Conservation (phyloP, 2,888 invertebrate species). For the Sarcophaga carnaria region DNA sequence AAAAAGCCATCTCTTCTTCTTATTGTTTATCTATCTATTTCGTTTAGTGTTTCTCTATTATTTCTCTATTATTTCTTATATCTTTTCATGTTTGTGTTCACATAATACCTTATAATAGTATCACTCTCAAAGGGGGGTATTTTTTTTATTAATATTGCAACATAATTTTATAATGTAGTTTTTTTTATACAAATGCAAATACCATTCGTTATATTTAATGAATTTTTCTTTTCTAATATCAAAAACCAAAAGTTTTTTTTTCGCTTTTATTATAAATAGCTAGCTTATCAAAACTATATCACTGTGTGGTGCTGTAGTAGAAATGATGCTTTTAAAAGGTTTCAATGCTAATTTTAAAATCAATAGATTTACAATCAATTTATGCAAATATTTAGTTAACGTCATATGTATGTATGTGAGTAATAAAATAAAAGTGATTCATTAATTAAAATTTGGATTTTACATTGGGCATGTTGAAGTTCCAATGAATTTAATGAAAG, state of each 20-base stretch:
- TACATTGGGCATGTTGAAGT: neutral
- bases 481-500: neutral
- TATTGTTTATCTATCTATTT: constrained; percentile 11
- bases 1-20: constrained; percentile 53
- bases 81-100: constrained; percentile 52
- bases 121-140: neutral
- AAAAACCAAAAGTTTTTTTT: no score
- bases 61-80: constrained; percentile 40
- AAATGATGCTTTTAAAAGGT: no score
- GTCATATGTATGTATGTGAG: neutral
- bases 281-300: no score
- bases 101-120: constrained; percentile 60
- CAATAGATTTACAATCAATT: neutral
- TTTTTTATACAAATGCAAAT: no score
- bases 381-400: neutral
- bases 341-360: neutral
- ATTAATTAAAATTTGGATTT: neutral
- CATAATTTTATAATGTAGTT: no score
- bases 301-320: no score
- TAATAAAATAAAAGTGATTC: neutral
- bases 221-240: no score
- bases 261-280: no score
- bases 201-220: no score
- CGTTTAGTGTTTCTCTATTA: constrained; percentile 9
- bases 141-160: no score